phyloP scores from a whole-genome alignment of 2,888 invertebrate genomes.

The Eupithecia subfuscata region DNA sequence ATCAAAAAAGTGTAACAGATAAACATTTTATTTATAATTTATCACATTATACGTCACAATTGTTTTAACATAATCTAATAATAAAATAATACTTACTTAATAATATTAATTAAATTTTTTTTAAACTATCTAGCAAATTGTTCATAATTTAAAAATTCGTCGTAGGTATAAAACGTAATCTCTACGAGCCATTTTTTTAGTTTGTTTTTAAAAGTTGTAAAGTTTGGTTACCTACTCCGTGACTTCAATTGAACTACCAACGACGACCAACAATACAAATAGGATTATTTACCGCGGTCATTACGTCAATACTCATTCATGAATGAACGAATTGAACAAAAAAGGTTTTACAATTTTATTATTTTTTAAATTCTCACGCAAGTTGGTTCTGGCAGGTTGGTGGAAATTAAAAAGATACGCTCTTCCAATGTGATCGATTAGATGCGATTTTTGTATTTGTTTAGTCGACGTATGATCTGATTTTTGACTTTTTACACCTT shows the following conservation, averaged over 20 bases:
- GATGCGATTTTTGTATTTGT: slow-evolving; percentile 75
- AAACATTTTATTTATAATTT: no score
- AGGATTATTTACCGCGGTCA: slow-evolving; percentile 76
- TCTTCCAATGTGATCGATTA: slow-evolving; percentile 75
- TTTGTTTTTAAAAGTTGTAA: background rate
- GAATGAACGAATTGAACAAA: slow-evolving; percentile 46
- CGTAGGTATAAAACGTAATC: no score
- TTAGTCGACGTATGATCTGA: slow-evolving; percentile 58
- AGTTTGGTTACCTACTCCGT: slow-evolving; percentile 51
- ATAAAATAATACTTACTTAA: no score
- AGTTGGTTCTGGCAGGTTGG: slow-evolving; percentile 68
- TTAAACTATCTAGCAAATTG: no score
- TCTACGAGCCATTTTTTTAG: no score
- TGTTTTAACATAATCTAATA: no score
- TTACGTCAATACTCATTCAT: slow-evolving; percentile 77
- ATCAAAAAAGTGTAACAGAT: no score
- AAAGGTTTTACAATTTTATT: slow-evolving; percentile 54
- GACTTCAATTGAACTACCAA: slow-evolving; percentile 53
- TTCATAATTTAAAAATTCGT: no score
- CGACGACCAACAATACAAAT: slow-evolving; percentile 71
- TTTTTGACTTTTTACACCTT: slow-evolving; percentile 58
- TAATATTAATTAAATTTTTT: no score
- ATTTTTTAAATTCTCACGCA: slow-evolving; percentile 61
- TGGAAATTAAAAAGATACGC: slow-evolving; percentile 46
- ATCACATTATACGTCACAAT: no score